Percentiles rank a stretch among this genome's conserved stretches.
These are phyloP conservation scores for Allacma fusca DNA, from an alignment of 2,888 invertebrate species.

Conservation along the genomic window DNA sequence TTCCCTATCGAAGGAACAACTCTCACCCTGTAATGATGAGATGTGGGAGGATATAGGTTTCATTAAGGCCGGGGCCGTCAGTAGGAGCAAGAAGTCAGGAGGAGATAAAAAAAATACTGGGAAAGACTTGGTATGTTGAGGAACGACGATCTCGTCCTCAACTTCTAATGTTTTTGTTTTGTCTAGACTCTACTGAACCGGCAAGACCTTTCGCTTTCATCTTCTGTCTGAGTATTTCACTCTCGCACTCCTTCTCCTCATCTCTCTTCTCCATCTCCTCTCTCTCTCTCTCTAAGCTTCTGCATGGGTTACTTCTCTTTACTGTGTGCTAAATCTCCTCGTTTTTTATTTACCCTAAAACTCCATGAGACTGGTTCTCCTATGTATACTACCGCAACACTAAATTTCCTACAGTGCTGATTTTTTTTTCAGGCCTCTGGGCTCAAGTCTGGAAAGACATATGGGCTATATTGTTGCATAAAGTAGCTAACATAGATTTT, in stretches of 20 bases:
- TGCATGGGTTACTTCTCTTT: neutral
- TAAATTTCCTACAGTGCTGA: neutral
- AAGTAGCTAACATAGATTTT: too few relatives aligned
- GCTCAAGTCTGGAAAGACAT: too few relatives aligned
- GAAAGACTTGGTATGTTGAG: neutral
- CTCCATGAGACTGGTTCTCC: neutral
- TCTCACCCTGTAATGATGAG: too few relatives aligned
- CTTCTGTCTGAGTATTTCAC: neutral
- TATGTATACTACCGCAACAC: neutral
- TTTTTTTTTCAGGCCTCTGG: neutral
- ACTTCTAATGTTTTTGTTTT: constrained; percentile 22
- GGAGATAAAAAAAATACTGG: neutral
- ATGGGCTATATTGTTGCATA: too few relatives aligned
- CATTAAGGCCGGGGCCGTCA: too few relatives aligned
- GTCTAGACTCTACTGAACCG: constrained; percentile 33
- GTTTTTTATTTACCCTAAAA: constrained; percentile 1
- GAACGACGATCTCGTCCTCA: neutral
- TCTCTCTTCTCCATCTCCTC: neutral
- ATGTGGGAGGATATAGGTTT: too few relatives aligned
- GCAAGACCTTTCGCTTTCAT: constrained; percentile 19
- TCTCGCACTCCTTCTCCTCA: neutral
- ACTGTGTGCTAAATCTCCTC: constrained; percentile 9
- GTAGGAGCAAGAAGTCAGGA: neutral
- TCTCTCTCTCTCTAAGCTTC: too few relatives aligned
- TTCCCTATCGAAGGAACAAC: too few relatives aligned